Base-by-base conservation (phyloP, 2,888 invertebrate species). In the Catocala sponsa region DNA sequence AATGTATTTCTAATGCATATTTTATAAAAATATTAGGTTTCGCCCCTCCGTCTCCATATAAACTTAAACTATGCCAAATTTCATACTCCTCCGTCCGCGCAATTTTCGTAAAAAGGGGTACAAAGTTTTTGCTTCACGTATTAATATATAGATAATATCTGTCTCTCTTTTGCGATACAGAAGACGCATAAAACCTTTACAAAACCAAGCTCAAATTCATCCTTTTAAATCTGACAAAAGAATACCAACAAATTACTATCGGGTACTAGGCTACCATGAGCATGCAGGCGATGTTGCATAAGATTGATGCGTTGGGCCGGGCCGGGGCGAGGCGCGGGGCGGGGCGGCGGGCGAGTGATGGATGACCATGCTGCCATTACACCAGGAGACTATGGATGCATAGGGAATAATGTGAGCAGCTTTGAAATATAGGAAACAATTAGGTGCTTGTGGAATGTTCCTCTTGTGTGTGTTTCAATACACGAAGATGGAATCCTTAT, bases 221-320 rank as follows among this genome's bases (percentile, higher is more conserved):
- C 47, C 55, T 55, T 58, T 54, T 52, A 60, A 68, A 67, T 58
- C 60, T 54, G 58, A 69, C 65, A 65, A 75, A 70, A 70, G 69
- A 68, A 72, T 69, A 71, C 63, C 53, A 79, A 74, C 74, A 75
- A 79, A 79, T 73, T 68, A 70, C 66, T 68, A 65, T 70, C 74
- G 78, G 82, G 85, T 86, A 90, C 87, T 70, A 86, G 86, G 84
- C 63, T 65, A 66, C 70, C 84, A 88, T 84, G 83, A 89, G 79
- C 75, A 82, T 80, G 82, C 82, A 85, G 83, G 86, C 78, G 81
- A 85, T 84, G 83, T 81, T 85, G 86, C 85, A 82, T 82, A 90
- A 91, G 91, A 91, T 91, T 91, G 91, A 91, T 91, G 91, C 81
- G 79, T 72, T 70, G 74, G 80, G 70, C 74, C 70, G 75, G 72